Conservation (phyloP, 2,888 invertebrate species). For the Cosmia pyralina region DNA sequence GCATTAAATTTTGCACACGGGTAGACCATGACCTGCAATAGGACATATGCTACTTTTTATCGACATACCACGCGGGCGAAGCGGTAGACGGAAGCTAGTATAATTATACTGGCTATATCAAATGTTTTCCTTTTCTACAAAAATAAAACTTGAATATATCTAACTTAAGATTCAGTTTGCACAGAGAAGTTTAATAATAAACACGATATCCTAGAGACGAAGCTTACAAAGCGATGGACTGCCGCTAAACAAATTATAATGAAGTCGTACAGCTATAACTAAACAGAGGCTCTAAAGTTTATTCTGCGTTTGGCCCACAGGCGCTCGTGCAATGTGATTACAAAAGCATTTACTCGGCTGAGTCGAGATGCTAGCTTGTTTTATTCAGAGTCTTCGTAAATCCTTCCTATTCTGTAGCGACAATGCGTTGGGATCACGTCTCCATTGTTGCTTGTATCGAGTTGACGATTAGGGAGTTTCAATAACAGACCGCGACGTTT, state of each 20-base stretch:
- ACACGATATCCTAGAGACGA: slow-evolving; percentile 39
- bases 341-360: slow-evolving; percentile 80
- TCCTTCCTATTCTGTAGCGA: slow-evolving; percentile 84
- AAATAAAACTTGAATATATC: not conserved
- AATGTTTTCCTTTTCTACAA: not conserved
- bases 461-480: slow-evolving; percentile 84
- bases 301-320: slow-evolving; percentile 71
- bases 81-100: too few species aligned
- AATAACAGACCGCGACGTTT: slow-evolving; percentile 73
- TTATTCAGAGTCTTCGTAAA: slow-evolving; percentile 83
- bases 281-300: slow-evolving; percentile 69
- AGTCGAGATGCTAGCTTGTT: slow-evolving; percentile 81
- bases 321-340: slow-evolving; percentile 79
- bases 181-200: slow-evolving; percentile 47
- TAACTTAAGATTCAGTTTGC: slow-evolving; percentile 26
- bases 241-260: slow-evolving; percentile 61
- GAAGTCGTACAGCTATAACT: slow-evolving; percentile 53
- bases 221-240: slow-evolving; percentile 48
- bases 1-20: too few species aligned
- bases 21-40: too few species aligned
- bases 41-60: too few species aligned
- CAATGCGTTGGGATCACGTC: slow-evolving; percentile 82
- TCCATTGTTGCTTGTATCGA: slow-evolving; percentile 83
- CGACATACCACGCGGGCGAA: too few species aligned
- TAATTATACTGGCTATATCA: not conserved